phyloP scores from a whole-genome alignment of 1,140 invertebrate species.

The Papilio polyxenes region DNA sequence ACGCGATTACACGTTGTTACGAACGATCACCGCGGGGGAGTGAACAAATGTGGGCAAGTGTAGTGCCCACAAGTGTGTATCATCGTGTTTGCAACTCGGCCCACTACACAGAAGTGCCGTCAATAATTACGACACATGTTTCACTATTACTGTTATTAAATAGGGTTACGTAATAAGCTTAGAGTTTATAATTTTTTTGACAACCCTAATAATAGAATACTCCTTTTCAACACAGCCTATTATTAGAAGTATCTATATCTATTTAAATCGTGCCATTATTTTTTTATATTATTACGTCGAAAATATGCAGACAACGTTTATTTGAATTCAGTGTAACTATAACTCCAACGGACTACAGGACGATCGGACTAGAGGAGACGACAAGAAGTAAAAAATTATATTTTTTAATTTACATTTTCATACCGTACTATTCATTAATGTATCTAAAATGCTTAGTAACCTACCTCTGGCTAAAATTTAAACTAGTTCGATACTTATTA shows the following conservation, averaged over 20 bases:
- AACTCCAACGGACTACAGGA: too few species aligned
- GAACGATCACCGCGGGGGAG: neutral
- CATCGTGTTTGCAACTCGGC: slow-evolving; percentile 27
- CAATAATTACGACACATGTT: slow-evolving; percentile 21
- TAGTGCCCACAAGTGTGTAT: neutral
- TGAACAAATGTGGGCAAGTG: neutral
- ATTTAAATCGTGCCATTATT: neutral
- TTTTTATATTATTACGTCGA: neutral
- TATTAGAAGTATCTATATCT: neutral
- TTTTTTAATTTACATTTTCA: neutral
- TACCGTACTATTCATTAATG: neutral
- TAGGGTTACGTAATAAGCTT: slow-evolving; percentile 15
- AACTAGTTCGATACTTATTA: slow-evolving; percentile 6
- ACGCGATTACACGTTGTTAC: slow-evolving; percentile 10
- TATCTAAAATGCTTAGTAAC: neutral
- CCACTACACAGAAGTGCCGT: slow-evolving; percentile 18
- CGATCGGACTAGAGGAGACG: too few species aligned
- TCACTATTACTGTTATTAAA: slow-evolving; percentile 22
- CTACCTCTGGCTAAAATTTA: neutral
- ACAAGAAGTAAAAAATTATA: too few species aligned
- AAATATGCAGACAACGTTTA: neutral
- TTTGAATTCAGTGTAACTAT: neutral
- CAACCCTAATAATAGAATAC: neutral
- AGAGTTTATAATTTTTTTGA: neutral
- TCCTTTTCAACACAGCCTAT: neutral